Base-by-base conservation (phyloP, 2,888 invertebrate species). In the Oxyscelio sp. region DNA sequence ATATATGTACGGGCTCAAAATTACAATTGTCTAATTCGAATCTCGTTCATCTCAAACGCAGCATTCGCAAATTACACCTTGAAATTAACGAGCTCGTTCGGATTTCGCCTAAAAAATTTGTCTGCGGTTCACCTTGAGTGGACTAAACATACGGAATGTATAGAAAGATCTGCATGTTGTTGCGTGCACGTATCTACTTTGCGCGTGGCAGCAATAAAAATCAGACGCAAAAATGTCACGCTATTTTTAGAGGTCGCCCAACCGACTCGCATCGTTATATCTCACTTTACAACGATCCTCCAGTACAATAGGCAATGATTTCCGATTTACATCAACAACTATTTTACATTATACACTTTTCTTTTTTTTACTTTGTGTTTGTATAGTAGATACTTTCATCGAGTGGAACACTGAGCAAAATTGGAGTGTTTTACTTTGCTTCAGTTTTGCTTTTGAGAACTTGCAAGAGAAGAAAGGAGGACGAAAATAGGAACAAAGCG, bases 171-270 rank as follows among this genome's bases (percentile, higher is more conserved):
- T 63, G 54, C 22, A 8, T 54, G 1, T 56, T 48, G 31, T 43
- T 65, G 34, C 45, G 15, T 27, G 56, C 68, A 56, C n/a, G 9
- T 24, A 52, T 17, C 6, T 66, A 22, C n/a, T 50, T 65, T 75
- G 24, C 45, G 43, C 24, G 24, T 19, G 31, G 38, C 48, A n/a
- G 31, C 56, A 66, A 38, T 56, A 75, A 45, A 66, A 75, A 70
- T 65, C 31, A 15, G 50, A 73, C 61, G 59, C 70, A 27, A 27
- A 45, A 73, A 17, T 19, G 31, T 48, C 15, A 31, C 24, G 48
- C 48, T 75, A 74, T 74, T 74, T 74, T 74, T 54, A 66, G 75
- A n/a, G n/a, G n/a, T n/a, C n/a, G n/a, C n/a, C n/a, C n/a, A n/a
- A n/a, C n/a, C n/a, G n/a, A 54, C 8, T 52, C 43, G 54, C 34